Evolutionary conservation across 2,888 invertebrate species (phyloP).

Genomic region (Portevinia maculata): DNA sequence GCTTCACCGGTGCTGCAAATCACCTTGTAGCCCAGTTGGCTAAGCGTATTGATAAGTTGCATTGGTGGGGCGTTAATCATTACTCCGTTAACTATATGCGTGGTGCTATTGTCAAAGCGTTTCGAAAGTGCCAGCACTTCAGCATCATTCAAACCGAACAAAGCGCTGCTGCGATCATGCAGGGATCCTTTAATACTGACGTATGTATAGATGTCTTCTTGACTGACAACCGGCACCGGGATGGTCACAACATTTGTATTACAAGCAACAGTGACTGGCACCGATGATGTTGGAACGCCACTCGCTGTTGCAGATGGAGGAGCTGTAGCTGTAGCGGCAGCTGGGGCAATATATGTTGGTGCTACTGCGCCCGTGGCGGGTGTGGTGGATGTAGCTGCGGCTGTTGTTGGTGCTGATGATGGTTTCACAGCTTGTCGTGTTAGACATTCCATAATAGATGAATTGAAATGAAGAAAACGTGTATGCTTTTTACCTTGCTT

Average conservation of each 20-base stretch:
- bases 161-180: constrained; percentile 88
- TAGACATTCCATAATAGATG: constrained; percentile 71
- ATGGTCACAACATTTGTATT: constrained; percentile 81
- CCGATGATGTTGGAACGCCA: constrained; percentile 68
- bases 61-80: constrained; percentile 88
- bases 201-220: constrained; percentile 87
- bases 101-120: constrained; percentile 87
- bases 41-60: constrained; percentile 88
- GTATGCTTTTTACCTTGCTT: constrained; percentile 23
- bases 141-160: constrained; percentile 89
- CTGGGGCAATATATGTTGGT: constrained; percentile 32
- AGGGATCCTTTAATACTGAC: constrained; percentile 91
- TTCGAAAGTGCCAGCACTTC: constrained; percentile 88
- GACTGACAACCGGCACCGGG: constrained; percentile 82
- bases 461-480: constrained; percentile 51
- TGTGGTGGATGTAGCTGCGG: constrained; percentile 46
- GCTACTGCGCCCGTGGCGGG: constrained; percentile 40
- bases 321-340: constrained; percentile 29
- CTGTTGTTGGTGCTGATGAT: constrained; percentile 53
- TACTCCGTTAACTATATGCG: constrained; percentile 88
- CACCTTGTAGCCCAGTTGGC: constrained; percentile 90
- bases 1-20: constrained; percentile 91
- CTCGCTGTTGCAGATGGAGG: constrained; percentile 44
- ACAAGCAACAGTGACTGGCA: constrained; percentile 58
- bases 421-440: constrained; percentile 52